A percentile compares a stretch with the other conserved stretches of the same genome.
Evolutionary conservation across 2,888 invertebrate genomes (phyloP).

Genomic region (Plagodis dolabraria): DNA sequence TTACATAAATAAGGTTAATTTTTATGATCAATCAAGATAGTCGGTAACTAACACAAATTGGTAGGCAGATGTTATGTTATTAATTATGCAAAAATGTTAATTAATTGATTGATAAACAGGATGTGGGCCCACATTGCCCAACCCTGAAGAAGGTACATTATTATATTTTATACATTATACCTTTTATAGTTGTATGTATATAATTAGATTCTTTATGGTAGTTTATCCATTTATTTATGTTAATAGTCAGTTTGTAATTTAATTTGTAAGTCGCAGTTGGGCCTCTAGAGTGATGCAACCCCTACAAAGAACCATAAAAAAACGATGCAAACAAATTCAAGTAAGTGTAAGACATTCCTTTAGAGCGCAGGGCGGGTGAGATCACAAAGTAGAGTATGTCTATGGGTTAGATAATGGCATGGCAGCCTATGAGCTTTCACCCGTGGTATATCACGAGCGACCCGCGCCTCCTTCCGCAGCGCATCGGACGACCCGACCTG

Average conservation of each 20-base stretch:
- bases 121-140: constrained; percentile 7
- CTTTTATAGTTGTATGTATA: too few species aligned
- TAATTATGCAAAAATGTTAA: constrained; percentile 12
- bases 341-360: background rate
- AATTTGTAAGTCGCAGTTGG: too few species aligned
- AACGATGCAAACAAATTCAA: background rate
- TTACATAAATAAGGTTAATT: constrained; percentile 9
- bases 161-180: too few species aligned
- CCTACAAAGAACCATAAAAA: too few species aligned
- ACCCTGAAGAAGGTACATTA: constrained; percentile 2
- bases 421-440: constrained; percentile 56
- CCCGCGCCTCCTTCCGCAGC: constrained; percentile 35
- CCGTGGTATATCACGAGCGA: constrained; percentile 64
- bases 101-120: constrained; percentile 21
- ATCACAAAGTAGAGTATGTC: constrained; percentile 20
- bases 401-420: constrained; percentile 27
- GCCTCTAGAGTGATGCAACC: too few species aligned
- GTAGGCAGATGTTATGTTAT: constrained; percentile 16
- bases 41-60: constrained; percentile 1
- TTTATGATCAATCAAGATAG: constrained; percentile 20
- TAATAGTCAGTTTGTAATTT: too few species aligned
- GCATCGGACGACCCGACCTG: constrained; percentile 38
- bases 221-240: too few species aligned
- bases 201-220: background rate
- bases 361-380: constrained; percentile 46